phyloP scores from a whole-genome alignment of 2,797 vertebrate genomes.

The Pseudochirops corinnae region DNA sequence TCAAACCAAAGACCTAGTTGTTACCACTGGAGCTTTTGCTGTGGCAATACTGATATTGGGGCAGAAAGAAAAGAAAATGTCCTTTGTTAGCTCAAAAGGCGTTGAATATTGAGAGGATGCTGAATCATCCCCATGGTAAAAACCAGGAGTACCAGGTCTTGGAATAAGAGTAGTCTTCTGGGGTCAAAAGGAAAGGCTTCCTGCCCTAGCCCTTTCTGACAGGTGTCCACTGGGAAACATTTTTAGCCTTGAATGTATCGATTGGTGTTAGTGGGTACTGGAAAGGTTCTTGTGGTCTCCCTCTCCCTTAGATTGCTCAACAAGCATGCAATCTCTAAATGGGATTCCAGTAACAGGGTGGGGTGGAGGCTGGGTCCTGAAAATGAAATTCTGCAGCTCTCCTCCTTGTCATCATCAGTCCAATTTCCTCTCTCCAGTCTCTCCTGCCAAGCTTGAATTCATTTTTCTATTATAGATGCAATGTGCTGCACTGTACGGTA shows the following conservation, averaged over 20 bases:
- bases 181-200: neutral
- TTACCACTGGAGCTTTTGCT: neutral
- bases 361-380: slow-evolving; percentile 64
- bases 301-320: slow-evolving; percentile 50
- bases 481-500: slow-evolving; percentile 40
- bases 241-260: slow-evolving; percentile 73
- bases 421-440: neutral
- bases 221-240: slow-evolving; percentile 65
- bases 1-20: neutral
- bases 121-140: neutral
- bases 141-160: neutral
- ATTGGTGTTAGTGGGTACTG: slow-evolving; percentile 70
- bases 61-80: neutral
- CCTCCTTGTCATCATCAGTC: neutral
- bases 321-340: slow-evolving; percentile 67
- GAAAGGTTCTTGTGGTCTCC: slow-evolving; percentile 62
- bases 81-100: neutral
- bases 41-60: neutral
- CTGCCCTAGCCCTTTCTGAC: neutral
- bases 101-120: neutral
- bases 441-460: neutral
- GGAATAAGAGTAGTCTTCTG: slow-evolving; percentile 8
- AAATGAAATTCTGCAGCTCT: slow-evolving; percentile 58
- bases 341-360: slow-evolving; percentile 67
- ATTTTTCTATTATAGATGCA: slow-evolving; percentile 64